A percentile compares a stretch with the other conserved stretches of the same genome.
phyloP scores from a whole-genome alignment of 2,888 invertebrate species.

The Noctua pronuba region DNA sequence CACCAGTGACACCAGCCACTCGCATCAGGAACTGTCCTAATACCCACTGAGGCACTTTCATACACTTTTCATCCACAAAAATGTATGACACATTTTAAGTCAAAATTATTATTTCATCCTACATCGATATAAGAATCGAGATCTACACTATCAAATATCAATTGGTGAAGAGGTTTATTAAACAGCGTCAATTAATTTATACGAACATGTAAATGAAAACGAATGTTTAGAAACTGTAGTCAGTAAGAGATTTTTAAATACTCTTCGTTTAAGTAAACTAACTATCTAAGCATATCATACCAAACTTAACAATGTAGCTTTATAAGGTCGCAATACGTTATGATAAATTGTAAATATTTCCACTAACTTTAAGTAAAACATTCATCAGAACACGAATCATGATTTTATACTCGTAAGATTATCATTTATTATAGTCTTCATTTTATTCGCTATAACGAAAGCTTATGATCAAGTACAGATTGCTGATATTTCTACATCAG shows the following conservation, averaged over 20 bases:
- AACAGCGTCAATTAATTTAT: constrained; percentile 54
- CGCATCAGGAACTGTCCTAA: constrained; percentile 62
- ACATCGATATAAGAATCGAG: constrained; percentile 7
- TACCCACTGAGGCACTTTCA: constrained; percentile 32
- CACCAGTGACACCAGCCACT: constrained; percentile 79
- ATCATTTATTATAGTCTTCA: background rate
- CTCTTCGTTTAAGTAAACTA: constrained; percentile 61
- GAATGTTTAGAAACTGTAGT: constrained; percentile 42
- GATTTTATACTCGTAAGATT: background rate
- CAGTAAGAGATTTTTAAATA: constrained; percentile 58
- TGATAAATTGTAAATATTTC: constrained; percentile 58
- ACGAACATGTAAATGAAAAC: constrained; percentile 44
- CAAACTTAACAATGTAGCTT: constrained; percentile 76
- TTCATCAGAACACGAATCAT: constrained; percentile 11
- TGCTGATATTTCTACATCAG: background rate
- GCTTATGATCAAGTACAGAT: constrained; percentile 24
- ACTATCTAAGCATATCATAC: constrained; percentile 72
- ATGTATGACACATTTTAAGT: constrained; percentile 38
- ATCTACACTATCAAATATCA: constrained; percentile 11
- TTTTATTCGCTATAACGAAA: constrained; percentile 1
- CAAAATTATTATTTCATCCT: constrained; percentile 29
- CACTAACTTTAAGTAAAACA: constrained; percentile 51
- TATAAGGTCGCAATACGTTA: constrained; percentile 64
- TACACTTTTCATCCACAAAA: constrained; percentile 44
- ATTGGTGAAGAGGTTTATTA: constrained; percentile 35